Percentiles rank a stretch among this genome's conserved stretches.
These are phyloP conservation scores for Melolontha melolontha DNA, from an alignment of 2,888 invertebrate species.

Conservation along the genomic window DNA sequence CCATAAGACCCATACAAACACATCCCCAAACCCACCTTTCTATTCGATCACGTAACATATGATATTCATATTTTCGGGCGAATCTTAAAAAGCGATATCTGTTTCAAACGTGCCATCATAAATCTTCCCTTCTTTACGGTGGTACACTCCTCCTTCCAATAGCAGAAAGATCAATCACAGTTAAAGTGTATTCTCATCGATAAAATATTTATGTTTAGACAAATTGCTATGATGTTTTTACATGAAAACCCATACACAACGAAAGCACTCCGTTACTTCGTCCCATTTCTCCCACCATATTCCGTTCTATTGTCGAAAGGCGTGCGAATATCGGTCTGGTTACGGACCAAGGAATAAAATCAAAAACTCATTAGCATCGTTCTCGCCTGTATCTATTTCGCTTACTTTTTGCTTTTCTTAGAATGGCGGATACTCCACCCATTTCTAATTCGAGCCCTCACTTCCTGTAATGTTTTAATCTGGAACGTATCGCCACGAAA, in stretches of 20 bases:
- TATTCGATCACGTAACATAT: constrained; percentile 41
- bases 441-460: not conserved
- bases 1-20: not conserved
- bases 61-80: constrained; percentile 42
- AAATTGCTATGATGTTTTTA: constrained; percentile 41
- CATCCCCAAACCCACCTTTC: not conserved
- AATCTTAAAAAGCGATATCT: constrained; percentile 40
- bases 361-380: constrained; percentile 8
- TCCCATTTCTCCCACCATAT: not conserved
- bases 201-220: constrained; percentile 43
- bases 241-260: constrained; percentile 5
- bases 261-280: too few species aligned
- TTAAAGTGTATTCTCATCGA: constrained; percentile 34
- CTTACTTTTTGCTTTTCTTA: not conserved
- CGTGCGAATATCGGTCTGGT: not conserved
- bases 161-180: constrained; percentile 39
- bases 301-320: not conserved
- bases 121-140: constrained; percentile 30
- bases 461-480: constrained; percentile 4
- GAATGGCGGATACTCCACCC: not conserved
- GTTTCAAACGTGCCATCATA: constrained; percentile 41
- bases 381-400: not conserved
- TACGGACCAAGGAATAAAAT: not conserved
- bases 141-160: constrained; percentile 4
- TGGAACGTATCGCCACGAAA: not conserved